phyloP scores from a whole-genome alignment of 2,113 vertebrate genomes.

The Pterocles orientalis region DNA sequence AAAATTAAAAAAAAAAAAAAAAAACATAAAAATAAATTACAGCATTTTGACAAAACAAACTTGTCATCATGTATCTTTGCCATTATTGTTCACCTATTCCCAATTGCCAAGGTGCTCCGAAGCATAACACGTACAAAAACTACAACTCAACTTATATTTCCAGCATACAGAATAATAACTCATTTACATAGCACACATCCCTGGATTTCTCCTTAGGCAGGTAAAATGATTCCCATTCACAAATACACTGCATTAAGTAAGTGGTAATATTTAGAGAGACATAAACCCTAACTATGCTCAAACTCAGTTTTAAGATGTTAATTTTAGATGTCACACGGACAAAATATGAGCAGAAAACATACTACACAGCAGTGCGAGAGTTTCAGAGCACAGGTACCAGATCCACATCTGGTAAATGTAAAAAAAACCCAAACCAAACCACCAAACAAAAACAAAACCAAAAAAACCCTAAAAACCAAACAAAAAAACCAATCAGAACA shows the following conservation, averaged over 20 bases:
- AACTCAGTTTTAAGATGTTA: not conserved
- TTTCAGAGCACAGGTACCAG: not conserved
- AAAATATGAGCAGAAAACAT: not conserved
- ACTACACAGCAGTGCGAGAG: not conserved
- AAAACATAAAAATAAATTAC: not conserved
- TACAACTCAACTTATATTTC: not conserved
- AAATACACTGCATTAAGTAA: not conserved
- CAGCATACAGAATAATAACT: not conserved
- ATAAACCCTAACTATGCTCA: not conserved
- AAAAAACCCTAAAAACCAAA: no score
- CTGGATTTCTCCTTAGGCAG: not conserved
- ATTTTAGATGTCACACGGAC: not conserved
- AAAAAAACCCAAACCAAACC: no score
- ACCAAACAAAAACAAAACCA: no score
- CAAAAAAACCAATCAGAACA: not conserved
- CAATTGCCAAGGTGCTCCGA: not conserved
- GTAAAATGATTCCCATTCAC: not conserved
- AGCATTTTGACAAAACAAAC: not conserved
- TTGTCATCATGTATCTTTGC: not conserved
- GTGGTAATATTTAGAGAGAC: not conserved
- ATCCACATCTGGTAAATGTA: not conserved
- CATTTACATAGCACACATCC: not conserved
- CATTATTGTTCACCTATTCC: not conserved
- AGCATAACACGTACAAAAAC: not conserved
- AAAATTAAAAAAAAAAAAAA: not conserved